Base-by-base conservation (phyloP, 2,888 invertebrate species). In the Thymelicus lineola region DNA sequence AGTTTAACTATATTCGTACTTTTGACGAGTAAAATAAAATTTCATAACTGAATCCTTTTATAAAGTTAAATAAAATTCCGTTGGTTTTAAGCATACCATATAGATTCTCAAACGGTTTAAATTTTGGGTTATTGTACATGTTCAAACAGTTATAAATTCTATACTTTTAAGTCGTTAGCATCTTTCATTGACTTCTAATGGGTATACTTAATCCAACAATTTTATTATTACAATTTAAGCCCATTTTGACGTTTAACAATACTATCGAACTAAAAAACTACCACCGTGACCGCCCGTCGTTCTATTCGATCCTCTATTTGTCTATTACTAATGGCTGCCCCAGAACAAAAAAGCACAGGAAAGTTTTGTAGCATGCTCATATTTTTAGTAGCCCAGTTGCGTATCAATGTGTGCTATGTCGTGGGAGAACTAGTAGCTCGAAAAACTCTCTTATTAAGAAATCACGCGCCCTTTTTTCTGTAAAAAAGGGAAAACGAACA, bases 401-500 rank as follows among this genome's bases (percentile, higher is more conserved):
- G 15, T 35, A 50, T 50, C 7, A n/a, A 6, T 14, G 42, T 72
- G 68, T 42, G 61, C 73, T 65, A 60, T 74, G 73, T 53, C 66
- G 36, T 68, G 64, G 61, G 73, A 68, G 60, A 66, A 72, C 73
- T 76, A 36, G 46, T 17, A 50, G 15, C 17, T 50, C 48, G 76
- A 76, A 76, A 79, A 81, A 79, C 77, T 77, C 86, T 85, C 85
- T n/a, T 89, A 93, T 92, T 90, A 93, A 93, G 93, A 90, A 83
- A 86, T 91, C 88, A 89, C 91, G 90, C 89, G 93, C 93, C 92
- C 92, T 91, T 93, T 93, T 91, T 93, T 90, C 82, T 82, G 85
- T 87, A 89, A 93, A 93, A 93, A 92, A 91, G 85, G 91, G 88
- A 91, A 93, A 93, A 88, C 90, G 92, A 91, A 93, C 88, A 88